Evolutionary conservation across 2,113 vertebrate species (phyloP).

Genomic region (Sakesphorus luctuosus): DNA sequence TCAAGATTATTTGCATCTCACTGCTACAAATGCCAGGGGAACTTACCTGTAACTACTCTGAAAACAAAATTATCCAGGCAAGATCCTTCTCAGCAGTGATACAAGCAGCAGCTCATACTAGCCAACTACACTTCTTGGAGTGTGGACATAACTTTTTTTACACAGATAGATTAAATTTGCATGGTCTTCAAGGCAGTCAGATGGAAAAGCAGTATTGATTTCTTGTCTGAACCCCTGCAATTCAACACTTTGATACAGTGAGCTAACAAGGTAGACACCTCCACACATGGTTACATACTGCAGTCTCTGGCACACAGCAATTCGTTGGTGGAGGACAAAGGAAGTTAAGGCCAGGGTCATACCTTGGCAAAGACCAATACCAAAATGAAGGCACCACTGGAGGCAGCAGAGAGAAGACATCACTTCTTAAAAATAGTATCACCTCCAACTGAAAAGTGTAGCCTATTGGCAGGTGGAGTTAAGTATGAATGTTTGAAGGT

Average conservation of each 20-base stretch:
- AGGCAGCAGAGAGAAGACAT: not conserved
- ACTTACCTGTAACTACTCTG: not conserved
- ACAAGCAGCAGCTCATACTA: not conserved
- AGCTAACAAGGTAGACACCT: not conserved
- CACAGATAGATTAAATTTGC: slow-evolving; percentile 36
- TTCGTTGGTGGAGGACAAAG: not conserved
- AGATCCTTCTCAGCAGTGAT: not conserved
- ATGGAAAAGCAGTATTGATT: slow-evolving; percentile 45
- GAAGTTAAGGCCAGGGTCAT: not conserved
- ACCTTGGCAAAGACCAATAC: not conserved
- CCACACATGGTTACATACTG: not conserved
- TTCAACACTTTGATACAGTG: not conserved
- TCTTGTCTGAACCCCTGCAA: not conserved
- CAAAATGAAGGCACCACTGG: not conserved
- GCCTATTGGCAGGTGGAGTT: not conserved
- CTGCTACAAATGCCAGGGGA: not conserved
- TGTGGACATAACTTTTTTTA: not conserved
- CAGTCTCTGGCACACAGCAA: rapidly evolving
- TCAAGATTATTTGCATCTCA: not conserved
- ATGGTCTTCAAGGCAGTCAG: slow-evolving; percentile 13
- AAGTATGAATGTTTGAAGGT: not conserved
- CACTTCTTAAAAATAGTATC: not conserved
- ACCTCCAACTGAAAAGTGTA: not conserved
- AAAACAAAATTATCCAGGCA: not conserved
- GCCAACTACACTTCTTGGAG: not conserved